Conservation (phyloP, 2,113 vertebrate genomes). For the Thomomys bottae region DNA sequence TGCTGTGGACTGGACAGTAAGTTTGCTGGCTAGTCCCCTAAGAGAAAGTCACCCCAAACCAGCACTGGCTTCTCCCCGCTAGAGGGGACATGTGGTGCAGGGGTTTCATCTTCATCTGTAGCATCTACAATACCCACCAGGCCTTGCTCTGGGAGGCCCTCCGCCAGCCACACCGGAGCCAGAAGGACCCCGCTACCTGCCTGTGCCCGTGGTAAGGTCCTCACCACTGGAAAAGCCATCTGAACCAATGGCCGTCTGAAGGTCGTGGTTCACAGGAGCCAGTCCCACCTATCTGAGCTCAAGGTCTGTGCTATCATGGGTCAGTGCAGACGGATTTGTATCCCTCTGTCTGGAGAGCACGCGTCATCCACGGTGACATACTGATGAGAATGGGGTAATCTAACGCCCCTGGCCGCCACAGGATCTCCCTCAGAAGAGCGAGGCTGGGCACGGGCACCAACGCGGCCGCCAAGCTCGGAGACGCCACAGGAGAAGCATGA, state of each 20-base stretch:
- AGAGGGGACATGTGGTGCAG: background rate
- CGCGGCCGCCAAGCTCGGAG: too few species aligned
- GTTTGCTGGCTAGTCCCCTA: background rate
- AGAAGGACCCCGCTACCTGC: too few species aligned
- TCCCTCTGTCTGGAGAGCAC: background rate
- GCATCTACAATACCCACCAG: background rate
- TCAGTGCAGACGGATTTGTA: background rate
- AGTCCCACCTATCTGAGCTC: background rate
- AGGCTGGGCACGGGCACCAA: too few species aligned
- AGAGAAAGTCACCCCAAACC: background rate
- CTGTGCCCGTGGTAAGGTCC: too few species aligned
- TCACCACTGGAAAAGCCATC: too few species aligned
- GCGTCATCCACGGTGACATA: accelerated
- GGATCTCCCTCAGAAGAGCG: too few species aligned
- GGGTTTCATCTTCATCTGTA: background rate
- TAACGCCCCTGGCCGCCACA: too few species aligned
- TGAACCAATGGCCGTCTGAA: background rate
- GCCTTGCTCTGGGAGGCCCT: too few species aligned
- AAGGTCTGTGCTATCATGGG: background rate
- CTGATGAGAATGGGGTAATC: too few species aligned
- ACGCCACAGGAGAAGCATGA: too few species aligned
- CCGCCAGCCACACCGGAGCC: too few species aligned
- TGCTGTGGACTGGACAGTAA: background rate
- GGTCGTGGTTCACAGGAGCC: background rate
- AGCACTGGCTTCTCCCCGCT: background rate